Base-by-base conservation (phyloP, 1,140 invertebrate genomes). In the Drosophila pseudoananassae region DNA sequence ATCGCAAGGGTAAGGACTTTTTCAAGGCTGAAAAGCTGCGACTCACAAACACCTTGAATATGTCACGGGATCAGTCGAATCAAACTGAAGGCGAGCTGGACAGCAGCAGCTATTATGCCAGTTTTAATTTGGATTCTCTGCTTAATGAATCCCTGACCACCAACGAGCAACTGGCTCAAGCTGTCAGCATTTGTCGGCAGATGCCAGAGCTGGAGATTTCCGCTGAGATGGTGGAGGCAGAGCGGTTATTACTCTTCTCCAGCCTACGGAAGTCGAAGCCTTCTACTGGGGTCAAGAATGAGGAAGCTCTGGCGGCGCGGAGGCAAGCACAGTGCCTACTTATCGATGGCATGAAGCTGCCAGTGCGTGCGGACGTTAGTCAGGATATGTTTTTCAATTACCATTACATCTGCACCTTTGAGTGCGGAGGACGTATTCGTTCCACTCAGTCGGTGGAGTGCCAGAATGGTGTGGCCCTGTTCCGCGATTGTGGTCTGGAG, bases 391-490 rank as follows among this genome's bases (percentile, higher is more conserved):
- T 90, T 54, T 91, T 91, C 45, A 91, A 91, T 45, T 91, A 91
- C n/a, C 80, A 90, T 45, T 91, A 88, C 49, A 91, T 91, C 20
- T 78, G 83, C 38, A 91, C 91, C 2, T 87, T 91, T 31, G 81
- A 91, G 47, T 78, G 75, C 23, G 82, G 70, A 9, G 87, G 88
- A 15, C 57, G 72, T 4, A 88, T 91, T 27, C 68, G 76, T 3
- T 91, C 90, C n/a, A 91, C 90, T 0, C 90, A 91, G 23, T 91
- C 90, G 2, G 90, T 79, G 1, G 90, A 91, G 56, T 90, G 88
- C 36, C 72, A 73, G 31, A 75, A 91, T 43, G 82, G 83, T 5
- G 51, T 59, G 7, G 90, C 87, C 0, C 20, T 84, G 12, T 91
- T 91, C 52, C 65, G 79, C 8, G 82, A 91, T 27, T 91, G 87